Base-by-base conservation (phyloP, 2,797 vertebrate species). In the Chelmon rostratus region DNA sequence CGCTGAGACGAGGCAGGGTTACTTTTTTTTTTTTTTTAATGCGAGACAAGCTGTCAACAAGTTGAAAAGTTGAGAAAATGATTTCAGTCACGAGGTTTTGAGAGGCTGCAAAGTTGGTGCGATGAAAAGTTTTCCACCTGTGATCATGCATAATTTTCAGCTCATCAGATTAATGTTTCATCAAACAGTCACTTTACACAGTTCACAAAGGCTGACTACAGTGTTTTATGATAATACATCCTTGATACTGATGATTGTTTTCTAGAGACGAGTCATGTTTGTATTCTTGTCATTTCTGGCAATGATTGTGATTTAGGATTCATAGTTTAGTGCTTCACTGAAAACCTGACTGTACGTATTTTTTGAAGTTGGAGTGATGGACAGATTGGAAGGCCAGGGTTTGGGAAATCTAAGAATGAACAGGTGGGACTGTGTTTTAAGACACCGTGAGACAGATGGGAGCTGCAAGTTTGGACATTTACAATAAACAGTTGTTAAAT, bases 361-460 rank as follows among this genome's bases (percentile, higher is more conserved):
- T 66, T 79, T 64, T 80, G 2, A 73, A 57, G 78, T 40, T 6
- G 10, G 23, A 33, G 67, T 82, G 73, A 82, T 11, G 12, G 68
- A 82, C 84, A 82, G 83, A 81, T 69, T 82, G 68, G 47, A 63
- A 35, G 70, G 46, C n/a, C 50, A 40, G 21, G 66, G 76, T 49
- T 83, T 65, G 47, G 38, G 50, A 46, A 73, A 4, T 46, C 61
- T 77, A 23, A 35, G 21, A 68, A 66, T 38, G 73, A 89, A 85
- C 79, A 87, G 80, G 78, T 86, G 87, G 46, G 33, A 23, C 40
- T 68, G 79, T 76, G 59, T 80, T 80, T 75, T n/a, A 73, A 77
- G 52, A 81, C 18, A 59, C 5, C 8, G 19, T 23, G 16, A 67
- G 65, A 86, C 91, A 91, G 92, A 89, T 90, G 92, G 89, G 28